phyloP scores from a whole-genome alignment of 2,113 vertebrate species.

The Nyctereutes procyonoides region DNA sequence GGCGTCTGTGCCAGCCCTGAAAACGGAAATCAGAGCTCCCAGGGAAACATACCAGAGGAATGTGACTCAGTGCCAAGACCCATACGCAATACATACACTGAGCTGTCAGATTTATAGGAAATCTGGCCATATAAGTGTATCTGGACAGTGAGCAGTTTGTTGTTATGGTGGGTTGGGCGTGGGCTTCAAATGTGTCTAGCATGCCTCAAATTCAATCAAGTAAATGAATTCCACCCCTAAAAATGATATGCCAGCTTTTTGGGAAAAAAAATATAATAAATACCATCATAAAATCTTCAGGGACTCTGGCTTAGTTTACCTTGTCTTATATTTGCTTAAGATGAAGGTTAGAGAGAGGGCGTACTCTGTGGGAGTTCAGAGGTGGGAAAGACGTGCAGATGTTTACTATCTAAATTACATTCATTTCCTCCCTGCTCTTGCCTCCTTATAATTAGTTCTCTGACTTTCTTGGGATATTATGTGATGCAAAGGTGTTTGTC shows the following conservation, averaged over 20 bases:
- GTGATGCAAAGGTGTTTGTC: slow-evolving; percentile 54
- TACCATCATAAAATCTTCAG: slow-evolving; percentile 79
- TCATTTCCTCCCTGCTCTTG: slow-evolving; percentile 78
- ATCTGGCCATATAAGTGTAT: slow-evolving; percentile 93
- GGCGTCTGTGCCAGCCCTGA: slow-evolving; percentile 92
- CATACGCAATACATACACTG: slow-evolving; percentile 89
- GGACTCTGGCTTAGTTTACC: slow-evolving; percentile 73
- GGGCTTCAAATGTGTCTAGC: slow-evolving; percentile 76
- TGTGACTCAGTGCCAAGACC: slow-evolving; percentile 93
- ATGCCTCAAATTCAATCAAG: slow-evolving; percentile 74
- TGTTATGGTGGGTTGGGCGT: slow-evolving; percentile 68
- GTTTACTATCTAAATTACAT: slow-evolving; percentile 73
- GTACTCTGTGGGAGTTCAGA: slow-evolving; percentile 67
- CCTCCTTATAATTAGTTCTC: slow-evolving; percentile 78
- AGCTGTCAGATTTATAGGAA: slow-evolving; percentile 91
- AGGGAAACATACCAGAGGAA: slow-evolving; percentile 93
- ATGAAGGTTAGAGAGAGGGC: slow-evolving; percentile 75
- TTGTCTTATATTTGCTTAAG: slow-evolving; percentile 82
- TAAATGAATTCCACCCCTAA: slow-evolving; percentile 78
- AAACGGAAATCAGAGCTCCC: slow-evolving; percentile 98
- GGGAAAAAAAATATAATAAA: slow-evolving; percentile 78
- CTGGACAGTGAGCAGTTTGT: slow-evolving; percentile 86
- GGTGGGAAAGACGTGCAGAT: slow-evolving; percentile 77
- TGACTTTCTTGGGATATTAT: slow-evolving; percentile 71
- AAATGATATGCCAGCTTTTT: slow-evolving; percentile 74